These are phyloP conservation scores for Erebia ligea DNA, from an alignment of 2,888 invertebrate species.

Conservation along the genomic window DNA sequence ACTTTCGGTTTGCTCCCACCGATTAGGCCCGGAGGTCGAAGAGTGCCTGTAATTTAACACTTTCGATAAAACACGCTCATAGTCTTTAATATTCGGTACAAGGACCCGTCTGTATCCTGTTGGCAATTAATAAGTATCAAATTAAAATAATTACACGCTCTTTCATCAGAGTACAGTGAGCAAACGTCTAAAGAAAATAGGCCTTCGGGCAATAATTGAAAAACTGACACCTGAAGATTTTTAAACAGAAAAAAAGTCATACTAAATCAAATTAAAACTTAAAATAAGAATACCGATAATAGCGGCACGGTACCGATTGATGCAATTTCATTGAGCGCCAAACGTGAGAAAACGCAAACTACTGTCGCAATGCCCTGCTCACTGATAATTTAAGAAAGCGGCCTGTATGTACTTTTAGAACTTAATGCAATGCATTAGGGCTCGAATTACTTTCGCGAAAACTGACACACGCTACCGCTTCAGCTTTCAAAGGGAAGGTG, in stretches of 20 bases:
- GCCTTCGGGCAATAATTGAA: slow-evolving; percentile 25
- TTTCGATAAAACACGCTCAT: slow-evolving; percentile 28
- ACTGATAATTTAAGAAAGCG: slow-evolving; percentile 44
- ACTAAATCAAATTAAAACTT: slow-evolving; percentile 66
- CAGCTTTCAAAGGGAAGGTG: slow-evolving; percentile 62
- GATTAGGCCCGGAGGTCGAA: slow-evolving; percentile 94
- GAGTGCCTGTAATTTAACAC: slow-evolving; percentile 86
- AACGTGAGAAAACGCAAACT: slow-evolving; percentile 76
- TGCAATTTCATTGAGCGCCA: slow-evolving; percentile 78
- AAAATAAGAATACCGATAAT: slow-evolving; percentile 76
- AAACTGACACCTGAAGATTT: slow-evolving; percentile 60
- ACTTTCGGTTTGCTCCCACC: slow-evolving; percentile 99
- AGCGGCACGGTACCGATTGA: slow-evolving; percentile 74
- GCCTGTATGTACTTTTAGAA: slow-evolving; percentile 43
- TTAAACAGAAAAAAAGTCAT: slow-evolving; percentile 54
- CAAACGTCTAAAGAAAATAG: slow-evolving; percentile 21
- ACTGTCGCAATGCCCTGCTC: slow-evolving; percentile 53
- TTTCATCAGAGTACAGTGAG: slow-evolving; percentile 22
- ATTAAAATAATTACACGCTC: slow-evolving; percentile 33
- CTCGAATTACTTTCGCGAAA: slow-evolving; percentile 50
- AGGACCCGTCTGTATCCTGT: slow-evolving; percentile 25
- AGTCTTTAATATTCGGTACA: slow-evolving; percentile 24
- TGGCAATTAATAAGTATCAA: slow-evolving; percentile 30
- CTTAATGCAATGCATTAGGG: slow-evolving; percentile 56
- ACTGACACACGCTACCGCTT: slow-evolving; percentile 48